These are phyloP conservation scores for Rallus crepitans DNA, from an alignment of 2,797 vertebrate species.

Conservation along the genomic window DNA sequence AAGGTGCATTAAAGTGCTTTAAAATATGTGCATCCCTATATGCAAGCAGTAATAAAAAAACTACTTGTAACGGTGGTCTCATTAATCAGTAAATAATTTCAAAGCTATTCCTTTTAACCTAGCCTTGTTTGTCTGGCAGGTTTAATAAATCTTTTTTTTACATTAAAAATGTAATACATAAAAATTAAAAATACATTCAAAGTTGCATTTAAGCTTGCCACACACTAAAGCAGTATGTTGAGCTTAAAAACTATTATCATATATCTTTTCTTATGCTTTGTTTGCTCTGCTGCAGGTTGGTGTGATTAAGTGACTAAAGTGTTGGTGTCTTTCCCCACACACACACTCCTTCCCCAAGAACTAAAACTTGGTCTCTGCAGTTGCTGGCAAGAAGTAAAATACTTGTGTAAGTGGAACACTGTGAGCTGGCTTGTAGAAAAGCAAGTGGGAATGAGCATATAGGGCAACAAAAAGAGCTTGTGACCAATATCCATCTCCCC, in stretches of 20 bases:
- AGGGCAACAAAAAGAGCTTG: slow-evolving; percentile 11
- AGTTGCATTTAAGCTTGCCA: neutral
- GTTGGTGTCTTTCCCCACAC: neutral
- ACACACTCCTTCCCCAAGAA: neutral
- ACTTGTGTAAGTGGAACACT: slow-evolving; percentile 9
- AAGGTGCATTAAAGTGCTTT: neutral
- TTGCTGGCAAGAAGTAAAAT: slow-evolving; percentile 34
- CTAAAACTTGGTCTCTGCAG: slow-evolving; percentile 23
- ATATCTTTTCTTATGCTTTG: neutral
- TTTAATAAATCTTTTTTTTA: neutral
- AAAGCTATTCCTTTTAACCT: slow-evolving; percentile 28
- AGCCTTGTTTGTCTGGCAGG: neutral
- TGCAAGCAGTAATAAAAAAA: neutral
- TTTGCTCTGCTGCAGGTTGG: neutral
- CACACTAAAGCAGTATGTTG: slow-evolving; percentile 18
- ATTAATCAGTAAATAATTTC: slow-evolving; percentile 40
- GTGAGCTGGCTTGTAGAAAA: slow-evolving; percentile 45
- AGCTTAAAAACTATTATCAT: slow-evolving; percentile 6
- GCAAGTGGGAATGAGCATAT: neutral
- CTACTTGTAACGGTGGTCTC: neutral
- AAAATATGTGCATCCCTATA: neutral
- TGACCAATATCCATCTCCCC: neutral
- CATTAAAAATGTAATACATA: neutral
- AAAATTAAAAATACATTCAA: neutral
- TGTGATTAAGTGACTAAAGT: neutral